A percentile compares a stretch with the other conserved stretches of the same genome.
Conservation (phyloP, 2,888 invertebrate species). For the Melanotus villosus region DNA sequence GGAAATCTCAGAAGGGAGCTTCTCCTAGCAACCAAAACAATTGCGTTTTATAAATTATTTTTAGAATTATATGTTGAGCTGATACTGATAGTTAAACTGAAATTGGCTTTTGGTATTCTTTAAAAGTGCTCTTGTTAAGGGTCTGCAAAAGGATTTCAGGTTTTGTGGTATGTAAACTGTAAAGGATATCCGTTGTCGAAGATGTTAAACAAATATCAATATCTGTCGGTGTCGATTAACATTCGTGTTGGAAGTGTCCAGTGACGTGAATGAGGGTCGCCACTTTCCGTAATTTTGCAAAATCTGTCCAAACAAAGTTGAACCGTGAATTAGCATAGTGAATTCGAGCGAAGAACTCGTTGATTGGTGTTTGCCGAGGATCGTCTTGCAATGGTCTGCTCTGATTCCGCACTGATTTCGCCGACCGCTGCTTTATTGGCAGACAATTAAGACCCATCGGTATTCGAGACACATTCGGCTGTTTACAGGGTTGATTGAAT, state of each 20-base stretch:
- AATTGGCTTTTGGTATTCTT: too few species aligned
- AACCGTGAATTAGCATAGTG: conserved; percentile 57
- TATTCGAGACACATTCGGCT: conserved; percentile 64
- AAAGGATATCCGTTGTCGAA: too few species aligned
- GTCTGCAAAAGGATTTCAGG: too few species aligned
- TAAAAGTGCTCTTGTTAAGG: too few species aligned
- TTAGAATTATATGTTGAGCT: too few species aligned
- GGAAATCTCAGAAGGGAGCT: too few species aligned
- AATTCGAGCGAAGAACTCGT: conserved; percentile 57
- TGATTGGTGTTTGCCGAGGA: conserved; percentile 68
- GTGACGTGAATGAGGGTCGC: not conserved
- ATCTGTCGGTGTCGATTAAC: too few species aligned
- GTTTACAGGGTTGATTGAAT: conserved; percentile 68
- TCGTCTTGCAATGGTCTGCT: conserved; percentile 63
- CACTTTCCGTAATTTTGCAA: conserved; percentile 41
- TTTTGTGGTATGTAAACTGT: too few species aligned
- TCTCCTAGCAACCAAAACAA: too few species aligned
- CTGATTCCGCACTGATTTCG: conserved; percentile 62
- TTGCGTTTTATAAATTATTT: too few species aligned
- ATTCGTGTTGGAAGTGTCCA: not conserved
- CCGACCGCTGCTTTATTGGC: conserved; percentile 64
- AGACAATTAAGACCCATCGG: conserved; percentile 68
- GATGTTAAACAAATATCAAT: too few species aligned
- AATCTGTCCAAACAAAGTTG: conserved; percentile 46
- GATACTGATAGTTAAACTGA: too few species aligned